Percentiles rank a stretch among this genome's conserved stretches.
These are phyloP conservation scores for Drosophila pectinifera DNA, from an alignment of 1,140 invertebrate species.

Conservation along the genomic window DNA sequence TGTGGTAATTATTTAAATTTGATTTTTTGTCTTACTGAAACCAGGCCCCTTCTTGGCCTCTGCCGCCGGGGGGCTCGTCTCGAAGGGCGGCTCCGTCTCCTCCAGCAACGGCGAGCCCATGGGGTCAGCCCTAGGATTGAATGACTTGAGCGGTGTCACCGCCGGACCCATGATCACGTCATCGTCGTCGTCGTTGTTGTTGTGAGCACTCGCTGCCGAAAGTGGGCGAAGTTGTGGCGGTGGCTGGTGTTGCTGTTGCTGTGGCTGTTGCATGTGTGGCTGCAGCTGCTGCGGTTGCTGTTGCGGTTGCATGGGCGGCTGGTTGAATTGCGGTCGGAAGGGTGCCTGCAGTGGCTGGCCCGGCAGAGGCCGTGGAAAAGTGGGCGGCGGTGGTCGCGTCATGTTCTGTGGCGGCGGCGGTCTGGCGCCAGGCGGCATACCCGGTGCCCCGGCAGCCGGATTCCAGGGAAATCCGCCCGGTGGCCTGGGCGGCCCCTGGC, in stretches of 20 bases:
- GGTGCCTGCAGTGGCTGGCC: conserved; percentile 69
- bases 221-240: conserved; percentile 65
- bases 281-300: conserved; percentile 85
- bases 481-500: conserved; percentile 71
- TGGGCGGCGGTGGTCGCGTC: conserved; percentile 65
- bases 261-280: conserved; percentile 86
- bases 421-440: conserved; percentile 54
- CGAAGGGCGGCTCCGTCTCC: conserved; percentile 68
- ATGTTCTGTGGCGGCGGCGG: conserved; percentile 72
- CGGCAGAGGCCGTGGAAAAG: conserved; percentile 64
- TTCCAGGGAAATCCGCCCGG: conserved; percentile 77
- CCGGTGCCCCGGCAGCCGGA: conserved; percentile 53
- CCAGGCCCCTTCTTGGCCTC: conserved; percentile 26
- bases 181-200: conserved; percentile 78
- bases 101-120: conserved; percentile 71
- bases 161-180: conserved; percentile 82
- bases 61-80: conserved; percentile 40
- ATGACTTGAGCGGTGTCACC: conserved; percentile 70
- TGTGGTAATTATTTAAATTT: background rate
- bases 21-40: conserved; percentile 46
- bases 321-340: conserved; percentile 85
- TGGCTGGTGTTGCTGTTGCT: conserved; percentile 44
- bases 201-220: conserved; percentile 56
- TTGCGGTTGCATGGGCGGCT: conserved; percentile 87
- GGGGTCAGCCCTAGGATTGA: conserved; percentile 59